phyloP scores from a whole-genome alignment of 2,888 invertebrate species.

The Cryptus armator region DNA sequence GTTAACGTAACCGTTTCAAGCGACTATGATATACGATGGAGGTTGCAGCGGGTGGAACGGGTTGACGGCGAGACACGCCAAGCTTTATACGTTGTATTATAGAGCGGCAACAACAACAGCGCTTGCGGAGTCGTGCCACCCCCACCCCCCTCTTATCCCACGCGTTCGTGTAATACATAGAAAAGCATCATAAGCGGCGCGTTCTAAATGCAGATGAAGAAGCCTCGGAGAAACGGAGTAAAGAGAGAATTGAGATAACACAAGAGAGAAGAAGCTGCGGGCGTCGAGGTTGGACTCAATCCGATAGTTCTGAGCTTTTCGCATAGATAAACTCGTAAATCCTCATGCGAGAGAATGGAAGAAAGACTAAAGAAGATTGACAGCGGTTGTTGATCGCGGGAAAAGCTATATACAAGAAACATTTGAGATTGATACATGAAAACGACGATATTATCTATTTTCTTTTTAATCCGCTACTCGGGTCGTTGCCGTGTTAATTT shows the following conservation, averaged over 20 bases:
- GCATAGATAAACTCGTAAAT: constrained; percentile 39
- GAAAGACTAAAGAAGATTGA: not conserved
- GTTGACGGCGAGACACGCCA: constrained; percentile 46
- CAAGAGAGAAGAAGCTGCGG: not conserved
- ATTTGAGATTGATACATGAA: not conserved
- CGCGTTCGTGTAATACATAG: constrained; percentile 27
- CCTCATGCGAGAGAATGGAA: not conserved
- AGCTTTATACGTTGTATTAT: constrained; percentile 24
- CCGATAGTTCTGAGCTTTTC: not conserved
- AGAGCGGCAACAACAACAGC: constrained; percentile 10
- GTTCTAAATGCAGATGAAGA: constrained; percentile 60
- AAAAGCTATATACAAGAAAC: not conserved
- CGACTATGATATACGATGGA: constrained; percentile 56
- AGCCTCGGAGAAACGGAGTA: not conserved
- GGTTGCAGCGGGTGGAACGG: constrained; percentile 21
- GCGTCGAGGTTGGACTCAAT: not conserved
- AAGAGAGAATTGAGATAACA: constrained; percentile 3
- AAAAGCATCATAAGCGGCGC: constrained; percentile 37
- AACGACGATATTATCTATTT: not conserved
- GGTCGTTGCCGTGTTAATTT: not conserved
- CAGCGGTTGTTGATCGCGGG: not conserved
- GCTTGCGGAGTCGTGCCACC: not conserved
- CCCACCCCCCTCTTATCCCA: too few species aligned
- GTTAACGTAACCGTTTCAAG: constrained; percentile 65
- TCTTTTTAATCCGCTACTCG: not conserved